Evolutionary conservation across 2,113 vertebrate genomes (phyloP), one percentile per base, ranked within the genome.

Genomic region (Centropus bengalensis): DNA sequence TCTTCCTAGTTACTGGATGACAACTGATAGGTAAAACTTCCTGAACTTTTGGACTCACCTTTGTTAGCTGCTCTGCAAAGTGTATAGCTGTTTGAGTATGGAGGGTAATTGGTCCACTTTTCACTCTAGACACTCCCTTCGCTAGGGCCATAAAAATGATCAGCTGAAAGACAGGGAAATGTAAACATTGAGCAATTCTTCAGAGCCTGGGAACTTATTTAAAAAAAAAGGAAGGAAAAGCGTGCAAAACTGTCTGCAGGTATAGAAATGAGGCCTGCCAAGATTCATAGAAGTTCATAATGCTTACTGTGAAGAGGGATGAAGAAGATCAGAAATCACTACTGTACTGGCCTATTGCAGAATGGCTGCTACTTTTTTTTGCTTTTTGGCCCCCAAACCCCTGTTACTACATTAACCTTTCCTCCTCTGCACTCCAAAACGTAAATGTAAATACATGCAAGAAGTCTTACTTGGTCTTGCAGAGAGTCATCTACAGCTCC

Each of bases 71-170:
- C 95, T 99, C 99, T 89, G 99, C 98, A 69, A 99, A 98, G 95
- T 99, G 99, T 60, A 99, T 99, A 54, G 99, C 99, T 0, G 99
- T 99, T 96, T 99, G 98, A 3, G 99, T 99, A 97, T 99, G 99
- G 69, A 99, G 98, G 5, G 99, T 99, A 91, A 99, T 96, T 1
- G 99, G 98, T 59, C 99, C 99, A 12, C 98, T 99, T 94, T 98
- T 98, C 78, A 99, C 98, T 97, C 98, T 98, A 88, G 99, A 99
- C 23, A 98, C 97, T 26, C 99, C 99, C 68, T 98, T 99, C 16
- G 99, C 99, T 95, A 99, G 82, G 0, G 99, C 99, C 99, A 99
- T 99, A 96, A 99, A 99, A 97, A 99, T 97, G 88, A 99, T 99
- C 60, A 99, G 96, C 99, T 99, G 94, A 87, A 94, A 69, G 38